These are phyloP conservation scores for Carlito syrichta DNA, from an alignment of 2,113 vertebrate species.

Conservation along the genomic window DNA sequence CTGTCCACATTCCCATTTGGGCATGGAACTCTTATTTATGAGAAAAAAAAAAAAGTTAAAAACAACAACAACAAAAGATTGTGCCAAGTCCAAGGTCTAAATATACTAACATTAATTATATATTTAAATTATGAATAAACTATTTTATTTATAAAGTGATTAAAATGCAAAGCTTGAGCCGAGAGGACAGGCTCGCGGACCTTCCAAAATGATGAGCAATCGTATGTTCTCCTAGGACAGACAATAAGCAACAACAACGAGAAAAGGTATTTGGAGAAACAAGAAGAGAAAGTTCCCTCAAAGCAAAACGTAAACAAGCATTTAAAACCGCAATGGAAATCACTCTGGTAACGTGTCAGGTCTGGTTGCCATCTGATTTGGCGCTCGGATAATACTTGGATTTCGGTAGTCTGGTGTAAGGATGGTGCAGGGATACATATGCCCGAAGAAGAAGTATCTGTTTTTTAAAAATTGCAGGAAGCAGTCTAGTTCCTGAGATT, in stretches of 20 bases:
- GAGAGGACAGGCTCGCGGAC: neutral
- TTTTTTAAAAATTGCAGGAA: neutral
- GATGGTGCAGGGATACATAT: neutral
- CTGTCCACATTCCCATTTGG: neutral
- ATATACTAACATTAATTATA: neutral
- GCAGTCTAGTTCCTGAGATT: neutral
- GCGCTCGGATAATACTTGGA: neutral
- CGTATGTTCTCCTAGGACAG: neutral
- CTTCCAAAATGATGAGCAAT: neutral
- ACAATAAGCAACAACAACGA: neutral
- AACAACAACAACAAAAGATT: neutral
- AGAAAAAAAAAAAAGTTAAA: neutral
- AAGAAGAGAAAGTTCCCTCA: constrained; percentile 41
- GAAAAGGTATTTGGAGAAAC: neutral
- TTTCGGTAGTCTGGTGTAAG: neutral
- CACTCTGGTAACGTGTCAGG: constrained; percentile 7
- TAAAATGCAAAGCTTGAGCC: neutral
- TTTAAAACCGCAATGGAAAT: neutral
- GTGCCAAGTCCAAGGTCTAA: neutral
- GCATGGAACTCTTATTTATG: neutral
- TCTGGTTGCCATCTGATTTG: constrained; percentile 50
- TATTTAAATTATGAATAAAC: neutral
- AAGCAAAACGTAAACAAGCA: neutral
- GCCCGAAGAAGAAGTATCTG: neutral
- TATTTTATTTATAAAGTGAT: neutral